phyloP scores from a whole-genome alignment of 2,888 invertebrate species.

The Osmoderma eremita region DNA sequence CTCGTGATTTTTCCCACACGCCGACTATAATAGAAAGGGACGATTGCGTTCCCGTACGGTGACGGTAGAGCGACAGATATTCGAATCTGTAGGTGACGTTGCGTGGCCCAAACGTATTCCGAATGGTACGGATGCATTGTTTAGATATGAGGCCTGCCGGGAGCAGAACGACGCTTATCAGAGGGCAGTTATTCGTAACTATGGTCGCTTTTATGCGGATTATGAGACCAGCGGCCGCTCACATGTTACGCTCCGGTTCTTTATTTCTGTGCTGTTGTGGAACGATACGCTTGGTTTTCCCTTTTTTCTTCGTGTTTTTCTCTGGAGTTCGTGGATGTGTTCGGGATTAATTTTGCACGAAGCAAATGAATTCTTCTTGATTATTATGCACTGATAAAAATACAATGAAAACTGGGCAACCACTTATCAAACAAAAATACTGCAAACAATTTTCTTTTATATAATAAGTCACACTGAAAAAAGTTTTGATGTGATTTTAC shows the following conservation, averaged over 20 bases:
- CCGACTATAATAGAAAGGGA: constrained; percentile 17
- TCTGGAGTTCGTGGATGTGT: constrained; percentile 2
- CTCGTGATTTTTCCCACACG: constrained; percentile 27
- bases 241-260: constrained; percentile 30
- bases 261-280: constrained; percentile 26
- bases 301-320: constrained; percentile 3
- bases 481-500: too few species aligned
- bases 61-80: constrained; percentile 6
- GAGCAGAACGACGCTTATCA: constrained; percentile 45
- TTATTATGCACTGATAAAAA: constrained; percentile 7
- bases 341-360: constrained; percentile 21
- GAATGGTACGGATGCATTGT: constrained; percentile 37
- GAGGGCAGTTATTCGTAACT: constrained; percentile 48
- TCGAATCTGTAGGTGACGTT: constrained; percentile 21
- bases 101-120: constrained; percentile 18
- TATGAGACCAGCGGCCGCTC: constrained; percentile 44
- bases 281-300: constrained; percentile 15
- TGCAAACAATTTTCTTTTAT: too few species aligned
- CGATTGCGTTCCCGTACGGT: neutral
- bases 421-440: too few species aligned
- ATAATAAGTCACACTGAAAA: too few species aligned
- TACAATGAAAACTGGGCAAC: neutral
- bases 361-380: neutral
- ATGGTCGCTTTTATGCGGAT: constrained; percentile 48
- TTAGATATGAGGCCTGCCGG: constrained; percentile 47